Percentiles rank a stretch among this genome's conserved stretches.
phyloP scores from a whole-genome alignment of 2,888 invertebrate genomes.

The Isotomurus palustris region DNA sequence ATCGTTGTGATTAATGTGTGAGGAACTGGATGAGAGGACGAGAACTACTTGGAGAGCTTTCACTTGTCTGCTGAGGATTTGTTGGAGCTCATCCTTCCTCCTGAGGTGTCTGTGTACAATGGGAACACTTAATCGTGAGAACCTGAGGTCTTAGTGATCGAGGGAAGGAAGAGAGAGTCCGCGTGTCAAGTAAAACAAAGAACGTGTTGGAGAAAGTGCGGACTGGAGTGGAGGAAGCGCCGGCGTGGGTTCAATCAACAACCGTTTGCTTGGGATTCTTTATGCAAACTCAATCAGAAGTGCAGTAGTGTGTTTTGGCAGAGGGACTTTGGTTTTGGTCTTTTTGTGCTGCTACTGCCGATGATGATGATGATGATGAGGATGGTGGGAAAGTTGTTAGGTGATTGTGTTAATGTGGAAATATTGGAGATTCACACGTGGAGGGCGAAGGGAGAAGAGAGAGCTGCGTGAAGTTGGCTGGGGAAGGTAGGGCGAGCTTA shows the following conservation, averaged over 20 bases:
- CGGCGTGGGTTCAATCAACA: constrained; percentile 34
- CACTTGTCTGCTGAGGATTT: too few species aligned
- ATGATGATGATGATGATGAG: background rate
- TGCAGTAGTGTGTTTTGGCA: background rate
- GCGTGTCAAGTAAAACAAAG: constrained; percentile 36
- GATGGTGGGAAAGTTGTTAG: background rate
- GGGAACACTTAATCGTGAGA: background rate
- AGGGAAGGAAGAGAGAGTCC: constrained; percentile 30
- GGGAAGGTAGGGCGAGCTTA: constrained; percentile 13
- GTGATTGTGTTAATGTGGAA: background rate
- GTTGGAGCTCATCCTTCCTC: too few species aligned
- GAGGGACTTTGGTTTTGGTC: too few species aligned
- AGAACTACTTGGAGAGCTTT: too few species aligned
- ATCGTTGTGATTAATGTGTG: too few species aligned
- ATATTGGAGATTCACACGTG: background rate
- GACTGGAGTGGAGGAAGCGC: constrained; percentile 29
- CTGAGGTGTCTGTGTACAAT: too few species aligned
- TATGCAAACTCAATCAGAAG: background rate
- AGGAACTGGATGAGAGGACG: too few species aligned
- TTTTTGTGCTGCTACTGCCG: too few species aligned
- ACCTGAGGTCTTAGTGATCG: background rate
- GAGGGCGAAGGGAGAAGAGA: constrained; percentile 11
- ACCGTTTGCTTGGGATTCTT: background rate
- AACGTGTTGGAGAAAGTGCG: constrained; percentile 25
- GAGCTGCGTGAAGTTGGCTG: background rate